phyloP scores from a whole-genome alignment of 1,140 invertebrate species.

The Pseudomyrmex cubaensis region DNA sequence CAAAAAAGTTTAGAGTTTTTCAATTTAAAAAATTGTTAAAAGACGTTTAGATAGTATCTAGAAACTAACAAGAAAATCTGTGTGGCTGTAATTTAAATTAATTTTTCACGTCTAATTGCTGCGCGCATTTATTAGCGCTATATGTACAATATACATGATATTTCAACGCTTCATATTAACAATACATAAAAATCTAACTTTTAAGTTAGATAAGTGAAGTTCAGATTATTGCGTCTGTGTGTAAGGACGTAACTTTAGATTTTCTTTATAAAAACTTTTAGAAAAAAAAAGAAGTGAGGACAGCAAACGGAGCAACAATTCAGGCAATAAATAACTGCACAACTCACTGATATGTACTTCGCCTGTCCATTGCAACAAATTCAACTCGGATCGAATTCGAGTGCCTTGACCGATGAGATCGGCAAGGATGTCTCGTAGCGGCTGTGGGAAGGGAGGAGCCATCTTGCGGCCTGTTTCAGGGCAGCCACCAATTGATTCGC shows the following conservation, averaged over 20 bases:
- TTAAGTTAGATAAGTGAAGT: background rate
- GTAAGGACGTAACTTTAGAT: background rate
- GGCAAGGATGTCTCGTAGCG: slow-evolving; percentile 76
- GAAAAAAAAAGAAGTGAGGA: background rate
- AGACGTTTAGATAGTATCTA: background rate
- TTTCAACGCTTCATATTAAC: background rate
- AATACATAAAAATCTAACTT: background rate
- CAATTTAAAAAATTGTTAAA: background rate
- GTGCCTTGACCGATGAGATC: slow-evolving; percentile 62
- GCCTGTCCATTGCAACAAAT: slow-evolving; percentile 47
- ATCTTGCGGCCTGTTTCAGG: slow-evolving; percentile 84
- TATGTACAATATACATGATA: background rate
- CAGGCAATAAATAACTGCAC: slow-evolving; percentile 29
- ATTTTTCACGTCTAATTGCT: no score
- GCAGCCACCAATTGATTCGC: slow-evolving; percentile 84
- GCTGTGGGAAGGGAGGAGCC: slow-evolving; percentile 82
- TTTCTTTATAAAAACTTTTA: background rate
- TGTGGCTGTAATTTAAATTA: background rate
- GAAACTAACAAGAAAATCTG: background rate
- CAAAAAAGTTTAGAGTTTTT: background rate
- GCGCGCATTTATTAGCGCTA: background rate
- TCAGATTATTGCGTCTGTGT: background rate
- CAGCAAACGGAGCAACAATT: slow-evolving; percentile 11
- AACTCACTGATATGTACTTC: slow-evolving; percentile 46
- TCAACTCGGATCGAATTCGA: slow-evolving; percentile 54